phyloP scores from a whole-genome alignment of 2,113 vertebrate genomes.

The Phalacrocorax brasilianus region DNA sequence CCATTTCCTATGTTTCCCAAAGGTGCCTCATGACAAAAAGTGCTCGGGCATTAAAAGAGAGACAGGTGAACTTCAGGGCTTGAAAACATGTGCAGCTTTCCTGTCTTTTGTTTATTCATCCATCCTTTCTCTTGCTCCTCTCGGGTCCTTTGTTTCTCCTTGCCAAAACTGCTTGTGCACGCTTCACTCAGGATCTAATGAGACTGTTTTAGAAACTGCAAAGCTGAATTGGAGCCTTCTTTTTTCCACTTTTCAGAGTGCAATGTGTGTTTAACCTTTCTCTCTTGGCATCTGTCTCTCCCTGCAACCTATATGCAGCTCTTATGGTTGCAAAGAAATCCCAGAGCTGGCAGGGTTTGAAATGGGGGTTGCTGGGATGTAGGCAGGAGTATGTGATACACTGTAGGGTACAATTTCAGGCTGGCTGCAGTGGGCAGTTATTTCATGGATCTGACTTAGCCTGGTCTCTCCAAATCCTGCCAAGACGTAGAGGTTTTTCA shows the following conservation, averaged over 20 bases:
- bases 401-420: neutral
- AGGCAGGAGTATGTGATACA: fast-evolving
- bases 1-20: neutral
- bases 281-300: constrained; percentile 13
- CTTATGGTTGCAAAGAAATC: neutral
- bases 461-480: neutral
- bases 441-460: neutral
- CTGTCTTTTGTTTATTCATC: constrained; percentile 7
- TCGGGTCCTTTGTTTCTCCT: constrained; percentile 16
- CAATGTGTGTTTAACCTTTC: constrained; percentile 34
- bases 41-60: neutral
- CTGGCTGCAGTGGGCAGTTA: neutral
- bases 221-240: constrained; percentile 26
- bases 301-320: neutral
- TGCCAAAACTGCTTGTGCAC: neutral
- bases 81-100: neutral
- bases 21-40: neutral
- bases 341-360: neutral
- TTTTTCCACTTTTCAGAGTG: neutral
- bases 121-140: neutral
- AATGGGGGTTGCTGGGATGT: neutral
- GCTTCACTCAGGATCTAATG: neutral
- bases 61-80: neutral
- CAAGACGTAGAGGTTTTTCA: neutral
- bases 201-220: constrained; percentile 29